Conservation (phyloP, 2,888 invertebrate species). For the Nowickia ferox region DNA sequence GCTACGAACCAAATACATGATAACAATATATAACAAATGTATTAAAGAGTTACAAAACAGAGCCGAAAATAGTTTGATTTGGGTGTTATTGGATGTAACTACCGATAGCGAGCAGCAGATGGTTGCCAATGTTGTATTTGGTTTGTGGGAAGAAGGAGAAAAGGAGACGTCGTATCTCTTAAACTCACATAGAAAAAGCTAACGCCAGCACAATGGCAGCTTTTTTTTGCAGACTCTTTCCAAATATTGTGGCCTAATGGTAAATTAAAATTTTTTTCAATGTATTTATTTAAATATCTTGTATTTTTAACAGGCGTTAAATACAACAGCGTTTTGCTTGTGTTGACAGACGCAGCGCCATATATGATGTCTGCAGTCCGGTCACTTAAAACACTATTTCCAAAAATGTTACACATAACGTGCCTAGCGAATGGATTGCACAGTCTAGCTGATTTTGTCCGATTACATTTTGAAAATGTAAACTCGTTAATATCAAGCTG, state of each 20-base stretch:
- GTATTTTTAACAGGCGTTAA: constrained; percentile 7
- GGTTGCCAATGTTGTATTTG: neutral
- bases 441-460: too few species aligned
- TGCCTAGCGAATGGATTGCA: too few species aligned
- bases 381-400: too few species aligned
- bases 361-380: too few species aligned
- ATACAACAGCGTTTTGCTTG: constrained; percentile 5
- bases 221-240: neutral
- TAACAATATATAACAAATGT: neutral
- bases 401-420: too few species aligned
- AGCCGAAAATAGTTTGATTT: constrained; percentile 9
- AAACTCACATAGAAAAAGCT: neutral
- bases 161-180: neutral
- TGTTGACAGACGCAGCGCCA: constrained; percentile 2
- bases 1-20: neutral
- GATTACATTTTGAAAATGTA: too few species aligned
- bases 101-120: too few species aligned
- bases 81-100: neutral
- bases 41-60: neutral
- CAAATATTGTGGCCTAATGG: neutral
- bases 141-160: neutral
- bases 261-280: neutral
- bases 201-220: constrained; percentile 1
- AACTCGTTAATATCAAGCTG: too few species aligned
- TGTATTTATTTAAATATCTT: too few species aligned